Base-by-base conservation (phyloP, 1,140 invertebrate species). In the Drosophila ercepeae region DNA sequence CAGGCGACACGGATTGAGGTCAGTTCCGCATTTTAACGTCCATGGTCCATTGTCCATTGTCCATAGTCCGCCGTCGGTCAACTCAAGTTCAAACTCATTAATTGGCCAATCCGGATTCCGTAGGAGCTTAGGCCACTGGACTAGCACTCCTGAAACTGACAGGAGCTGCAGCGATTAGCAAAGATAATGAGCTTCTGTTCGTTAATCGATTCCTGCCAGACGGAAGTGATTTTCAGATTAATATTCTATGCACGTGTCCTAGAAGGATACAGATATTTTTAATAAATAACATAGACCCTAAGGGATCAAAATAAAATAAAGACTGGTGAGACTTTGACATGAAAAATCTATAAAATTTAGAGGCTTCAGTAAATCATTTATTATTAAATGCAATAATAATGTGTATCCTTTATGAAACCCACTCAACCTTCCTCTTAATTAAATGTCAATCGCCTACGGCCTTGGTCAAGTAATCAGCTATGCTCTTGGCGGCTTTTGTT, bases 1-100 rank as follows among this genome's bases (percentile, higher is more conserved):
- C 63, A 67, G 25, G 25, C 59, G 9, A 16, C 48, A 23, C 9
- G 46, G 39, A 68, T 67, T 67, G 61, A 14, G 64, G 64, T 67
- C 64, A 45, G 29, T 41, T 64, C 57, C 27, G 60, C 3, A 25
- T 32, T 29, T 16, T 18, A 14, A 2, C 4, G 48, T 23, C 14
- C 36, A 7, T 23, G 18, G 18, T 36, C 49, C 21, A 18, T 14
- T 18, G 46, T 11, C 25, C n/a, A 2, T 6, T 13, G 16, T 25
- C 16, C 46, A 21, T 19, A 39, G 51, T 6, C 44, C 29, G 29
- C 4, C 29, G 29, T 32, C 9, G 27, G 61, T 53, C 39, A 51
- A 53, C 36, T 67, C 63, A 68, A 68, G 60, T 68, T 67, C 61
- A 67, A 67, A 25, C 48, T 23, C 46, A 23, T 54, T 64, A 52